Percentiles rank a stretch among this genome's conserved stretches.
These are phyloP conservation scores for Cynopterus brachyotis DNA, from an alignment of 2,113 vertebrate genomes.

Conservation along the genomic window DNA sequence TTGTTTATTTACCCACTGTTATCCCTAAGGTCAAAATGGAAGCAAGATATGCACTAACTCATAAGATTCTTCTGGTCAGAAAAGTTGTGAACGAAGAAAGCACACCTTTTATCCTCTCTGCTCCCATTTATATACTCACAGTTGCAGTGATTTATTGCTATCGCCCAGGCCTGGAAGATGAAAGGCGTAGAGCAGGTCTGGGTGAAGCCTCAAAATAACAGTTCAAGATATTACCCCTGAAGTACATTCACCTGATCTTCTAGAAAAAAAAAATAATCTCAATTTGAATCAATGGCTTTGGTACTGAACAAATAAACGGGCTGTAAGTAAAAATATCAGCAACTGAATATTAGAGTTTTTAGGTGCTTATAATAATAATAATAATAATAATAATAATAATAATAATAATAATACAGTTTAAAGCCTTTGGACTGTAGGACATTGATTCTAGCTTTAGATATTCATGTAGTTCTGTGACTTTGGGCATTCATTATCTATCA, in stretches of 20 bases:
- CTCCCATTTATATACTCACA: neutral
- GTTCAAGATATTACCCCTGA: accelerated
- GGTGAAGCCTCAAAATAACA: accelerated
- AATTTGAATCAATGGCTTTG: neutral
- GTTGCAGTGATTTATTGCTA: neutral
- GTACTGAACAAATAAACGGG: neutral
- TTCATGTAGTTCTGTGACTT: neutral
- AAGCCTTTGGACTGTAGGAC: neutral
- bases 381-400: neutral
- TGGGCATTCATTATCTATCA: neutral
- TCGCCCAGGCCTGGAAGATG: neutral
- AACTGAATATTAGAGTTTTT: neutral
- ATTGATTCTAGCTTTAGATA: neutral
- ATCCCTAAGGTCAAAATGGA: neutral
- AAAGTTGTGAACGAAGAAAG: neutral
- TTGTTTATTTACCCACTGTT: neutral
- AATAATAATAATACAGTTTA: neutral
- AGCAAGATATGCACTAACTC: neutral
- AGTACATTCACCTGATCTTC: accelerated
- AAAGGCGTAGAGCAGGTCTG: accelerated
- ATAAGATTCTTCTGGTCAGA: neutral
- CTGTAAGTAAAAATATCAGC: neutral
- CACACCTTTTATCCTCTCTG: neutral
- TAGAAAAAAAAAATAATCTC: neutral
- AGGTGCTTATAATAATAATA: neutral